Conservation (phyloP, 2,797 vertebrate genomes). For the Pipistrellus pipistrellus region DNA sequence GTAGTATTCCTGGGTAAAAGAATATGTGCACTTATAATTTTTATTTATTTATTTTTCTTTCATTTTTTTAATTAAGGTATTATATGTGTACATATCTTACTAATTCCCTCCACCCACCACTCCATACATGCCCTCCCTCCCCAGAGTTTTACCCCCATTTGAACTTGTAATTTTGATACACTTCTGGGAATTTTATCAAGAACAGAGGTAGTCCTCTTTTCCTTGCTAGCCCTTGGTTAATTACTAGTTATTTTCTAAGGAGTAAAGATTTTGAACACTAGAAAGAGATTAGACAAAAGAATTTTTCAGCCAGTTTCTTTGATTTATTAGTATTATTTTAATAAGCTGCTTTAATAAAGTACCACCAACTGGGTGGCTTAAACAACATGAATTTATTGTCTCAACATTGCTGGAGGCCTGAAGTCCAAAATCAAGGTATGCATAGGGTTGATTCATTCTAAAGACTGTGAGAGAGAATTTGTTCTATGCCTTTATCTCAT, state of each 20-base stretch:
- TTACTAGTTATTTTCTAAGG: conserved; percentile 3
- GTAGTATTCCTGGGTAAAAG: neutral
- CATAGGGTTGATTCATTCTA: neutral
- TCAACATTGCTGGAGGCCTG: neutral
- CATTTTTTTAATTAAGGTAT: too few relatives aligned
- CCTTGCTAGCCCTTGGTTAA: neutral
- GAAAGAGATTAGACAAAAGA: neutral
- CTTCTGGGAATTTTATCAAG: conserved; percentile 22
- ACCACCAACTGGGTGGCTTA: neutral
- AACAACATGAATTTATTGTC: neutral
- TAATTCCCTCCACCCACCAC: too few relatives aligned
- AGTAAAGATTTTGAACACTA: conserved; percentile 26
- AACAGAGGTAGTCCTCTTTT: neutral
- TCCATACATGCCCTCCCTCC: too few relatives aligned
- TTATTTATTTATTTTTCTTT: neutral
- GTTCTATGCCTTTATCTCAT: neutral
- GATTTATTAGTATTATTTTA: neutral
- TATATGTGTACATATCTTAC: too few relatives aligned
- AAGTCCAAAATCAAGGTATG: neutral
- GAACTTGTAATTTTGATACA: conserved; percentile 18
- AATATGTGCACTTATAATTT: conserved; percentile 29
- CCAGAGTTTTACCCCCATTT: too few relatives aligned
- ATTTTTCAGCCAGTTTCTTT: neutral
- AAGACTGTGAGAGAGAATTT: neutral
- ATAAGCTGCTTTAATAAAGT: neutral